Percentiles rank a stretch among this genome's conserved stretches.
phyloP scores from a whole-genome alignment of 1,140 invertebrate genomes.

The Gryon sp. region DNA sequence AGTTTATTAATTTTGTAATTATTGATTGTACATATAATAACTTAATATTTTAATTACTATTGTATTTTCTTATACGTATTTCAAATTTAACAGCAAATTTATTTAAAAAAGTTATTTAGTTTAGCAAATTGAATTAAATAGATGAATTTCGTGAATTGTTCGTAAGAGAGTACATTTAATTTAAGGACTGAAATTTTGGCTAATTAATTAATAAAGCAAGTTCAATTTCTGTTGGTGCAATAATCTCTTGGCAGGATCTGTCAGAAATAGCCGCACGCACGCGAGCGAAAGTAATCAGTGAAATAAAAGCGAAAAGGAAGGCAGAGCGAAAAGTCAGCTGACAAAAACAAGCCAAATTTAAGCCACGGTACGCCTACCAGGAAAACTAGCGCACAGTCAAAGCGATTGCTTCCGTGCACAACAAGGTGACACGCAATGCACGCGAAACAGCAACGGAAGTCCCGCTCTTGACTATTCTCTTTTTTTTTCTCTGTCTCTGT shows the following conservation, averaged over 20 bases:
- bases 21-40: no score
- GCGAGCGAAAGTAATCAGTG: constrained; percentile 15
- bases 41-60: no score
- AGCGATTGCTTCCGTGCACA: constrained; percentile 15
- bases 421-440: constrained; percentile 13
- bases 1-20: no score
- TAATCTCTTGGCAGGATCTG: constrained; percentile 12
- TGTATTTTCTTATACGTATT: no score
- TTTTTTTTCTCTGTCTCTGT: no score
- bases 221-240: constrained; percentile 5
- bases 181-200: not conserved
- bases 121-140: no score
- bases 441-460: constrained; percentile 9
- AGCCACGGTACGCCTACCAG: constrained; percentile 4
- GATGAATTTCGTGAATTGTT: no score
- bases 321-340: not conserved
- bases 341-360: not conserved
- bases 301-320: constrained; percentile 7
- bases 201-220: constrained; percentile 9
- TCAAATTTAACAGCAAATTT: no score
- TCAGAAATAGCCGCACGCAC: constrained; percentile 6
- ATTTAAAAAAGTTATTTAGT: no score
- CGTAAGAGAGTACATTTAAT: no score
- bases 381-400: constrained; percentile 6
- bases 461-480: no score